Conservation (phyloP, 2,113 vertebrate genomes). For the Labeo catla region DNA sequence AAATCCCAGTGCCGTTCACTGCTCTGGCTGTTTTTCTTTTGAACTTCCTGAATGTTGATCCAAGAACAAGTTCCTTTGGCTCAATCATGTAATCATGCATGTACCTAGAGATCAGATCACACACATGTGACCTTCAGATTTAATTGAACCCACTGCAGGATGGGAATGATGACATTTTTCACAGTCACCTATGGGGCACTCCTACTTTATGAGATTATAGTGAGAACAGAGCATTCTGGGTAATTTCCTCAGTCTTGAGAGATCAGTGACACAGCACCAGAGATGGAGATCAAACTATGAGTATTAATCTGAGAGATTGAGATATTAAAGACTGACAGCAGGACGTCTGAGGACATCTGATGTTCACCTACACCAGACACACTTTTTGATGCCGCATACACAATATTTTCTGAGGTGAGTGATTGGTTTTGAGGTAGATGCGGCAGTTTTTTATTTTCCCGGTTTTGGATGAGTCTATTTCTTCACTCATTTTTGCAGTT, state of each 20-base stretch:
- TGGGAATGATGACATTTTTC: constrained; percentile 6
- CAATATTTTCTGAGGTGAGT: constrained; percentile 10
- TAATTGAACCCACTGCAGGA: background rate
- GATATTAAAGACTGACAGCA: background rate
- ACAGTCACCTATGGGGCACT: background rate
- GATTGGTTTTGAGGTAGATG: background rate
- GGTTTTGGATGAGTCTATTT: background rate
- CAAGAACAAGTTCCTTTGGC: background rate
- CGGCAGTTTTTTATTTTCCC: background rate
- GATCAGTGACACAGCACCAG: constrained; percentile 1
- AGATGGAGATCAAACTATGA: constrained; percentile 8
- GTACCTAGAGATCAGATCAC: background rate
- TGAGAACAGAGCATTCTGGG: constrained; percentile 20
- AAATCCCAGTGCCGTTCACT: background rate
- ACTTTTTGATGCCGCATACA: background rate
- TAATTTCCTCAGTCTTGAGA: background rate
- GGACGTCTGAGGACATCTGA: background rate
- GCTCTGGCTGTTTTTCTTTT: background rate
- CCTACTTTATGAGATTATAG: background rate
- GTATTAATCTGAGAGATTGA: constrained; percentile 40
- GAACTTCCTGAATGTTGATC: background rate
- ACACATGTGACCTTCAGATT: constrained; percentile 19
- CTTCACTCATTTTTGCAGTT: background rate
- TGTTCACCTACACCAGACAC: background rate
- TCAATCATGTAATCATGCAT: background rate